Evolutionary conservation across 2,113 vertebrate species (phyloP).

Genomic region (Paratilapia polleni): DNA sequence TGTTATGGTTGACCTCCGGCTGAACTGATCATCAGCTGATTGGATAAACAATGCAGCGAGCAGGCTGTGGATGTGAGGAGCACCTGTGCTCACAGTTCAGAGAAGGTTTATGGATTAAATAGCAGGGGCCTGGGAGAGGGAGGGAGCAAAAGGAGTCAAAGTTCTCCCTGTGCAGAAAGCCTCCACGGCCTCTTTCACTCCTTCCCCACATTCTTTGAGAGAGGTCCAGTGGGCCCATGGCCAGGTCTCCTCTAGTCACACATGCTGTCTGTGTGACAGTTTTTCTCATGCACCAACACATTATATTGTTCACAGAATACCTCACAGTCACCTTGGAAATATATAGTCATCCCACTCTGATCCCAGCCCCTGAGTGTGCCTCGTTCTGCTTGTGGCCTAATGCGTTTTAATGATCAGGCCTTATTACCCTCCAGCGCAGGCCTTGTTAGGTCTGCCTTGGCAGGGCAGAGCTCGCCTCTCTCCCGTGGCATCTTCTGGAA

Average conservation of each 20-base stretch:
- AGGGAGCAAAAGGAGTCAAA: constrained; percentile 43
- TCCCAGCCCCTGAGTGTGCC: constrained; percentile 51
- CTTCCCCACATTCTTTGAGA: constrained; percentile 52
- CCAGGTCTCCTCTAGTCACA: constrained; percentile 43
- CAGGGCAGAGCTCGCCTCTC: constrained; percentile 65
- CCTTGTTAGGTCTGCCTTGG: constrained; percentile 74
- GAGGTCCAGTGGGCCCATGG: constrained; percentile 43
- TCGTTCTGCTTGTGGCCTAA: constrained; percentile 56
- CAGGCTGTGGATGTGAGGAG: constrained; percentile 34
- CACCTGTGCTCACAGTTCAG: constrained; percentile 64
- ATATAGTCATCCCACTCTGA: constrained; percentile 2
- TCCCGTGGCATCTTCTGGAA: constrained; percentile 70
- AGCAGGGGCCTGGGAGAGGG: constrained; percentile 42
- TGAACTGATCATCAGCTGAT: constrained; percentile 70
- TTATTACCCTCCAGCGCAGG: constrained; percentile 59
- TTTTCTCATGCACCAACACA: not conserved
- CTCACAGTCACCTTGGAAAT: constrained; percentile 33
- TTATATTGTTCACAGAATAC: constrained; percentile 11
- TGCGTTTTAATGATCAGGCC: constrained; percentile 74
- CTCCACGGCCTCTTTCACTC: constrained; percentile 39
- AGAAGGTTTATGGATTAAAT: constrained; percentile 61
- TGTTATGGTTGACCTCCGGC: constrained; percentile 46
- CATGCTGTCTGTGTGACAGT: constrained; percentile 40
- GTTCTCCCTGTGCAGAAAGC: constrained; percentile 47
- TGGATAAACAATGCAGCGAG: constrained; percentile 53